Evolutionary conservation across 92 coral and sea anemone species (phyloP).

Genomic region (Palythoa grandiflora): DNA sequence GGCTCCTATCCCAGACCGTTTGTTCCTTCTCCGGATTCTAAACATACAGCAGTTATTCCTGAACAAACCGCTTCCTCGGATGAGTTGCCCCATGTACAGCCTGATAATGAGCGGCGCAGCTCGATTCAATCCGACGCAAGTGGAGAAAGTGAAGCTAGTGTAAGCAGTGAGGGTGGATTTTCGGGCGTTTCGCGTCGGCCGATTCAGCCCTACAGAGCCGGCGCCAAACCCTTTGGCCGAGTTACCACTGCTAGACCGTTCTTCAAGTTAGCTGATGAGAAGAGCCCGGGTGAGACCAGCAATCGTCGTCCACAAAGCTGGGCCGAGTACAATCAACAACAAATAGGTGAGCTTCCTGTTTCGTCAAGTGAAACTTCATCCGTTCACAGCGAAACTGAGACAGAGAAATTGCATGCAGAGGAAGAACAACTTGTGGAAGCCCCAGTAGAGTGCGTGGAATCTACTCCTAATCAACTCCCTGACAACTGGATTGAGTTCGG

Average conservation of each 20-base stretch:
- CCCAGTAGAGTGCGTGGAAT: conserved; percentile 9
- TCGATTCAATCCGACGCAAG: conserved; percentile 25
- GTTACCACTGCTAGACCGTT: conserved; percentile 21
- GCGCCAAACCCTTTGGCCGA: conserved; percentile 24
- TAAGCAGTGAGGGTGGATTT: not conserved
- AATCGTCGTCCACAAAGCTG: conserved; percentile 35
- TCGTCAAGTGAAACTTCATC: conserved; percentile 16
- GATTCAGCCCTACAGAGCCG: conserved; percentile 12
- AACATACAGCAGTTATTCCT: not conserved
- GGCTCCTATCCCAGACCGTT: conserved; percentile 70
- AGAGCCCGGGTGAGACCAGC: not conserved
- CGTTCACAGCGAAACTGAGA: conserved; percentile 12
- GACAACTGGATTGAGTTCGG: conserved; percentile 37
- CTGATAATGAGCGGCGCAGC: conserved; percentile 28
- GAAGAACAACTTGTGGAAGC: conserved; percentile 16
- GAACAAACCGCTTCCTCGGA: conserved; percentile 17
- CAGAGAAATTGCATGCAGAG: not conserved
- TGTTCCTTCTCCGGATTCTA: conserved; percentile 16
- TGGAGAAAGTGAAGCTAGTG: conserved; percentile 29
- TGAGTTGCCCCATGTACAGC: not conserved
- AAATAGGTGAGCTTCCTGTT: not conserved
- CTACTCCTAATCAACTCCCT: conserved; percentile 24
- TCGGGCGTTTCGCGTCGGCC: conserved; percentile 9
- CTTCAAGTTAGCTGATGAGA: conserved; percentile 17
- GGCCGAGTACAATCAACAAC: conserved; percentile 18